Evolutionary conservation across 2,888 invertebrate species (phyloP), one percentile per base, ranked within the genome.

Genomic region (Theretra japonica): DNA sequence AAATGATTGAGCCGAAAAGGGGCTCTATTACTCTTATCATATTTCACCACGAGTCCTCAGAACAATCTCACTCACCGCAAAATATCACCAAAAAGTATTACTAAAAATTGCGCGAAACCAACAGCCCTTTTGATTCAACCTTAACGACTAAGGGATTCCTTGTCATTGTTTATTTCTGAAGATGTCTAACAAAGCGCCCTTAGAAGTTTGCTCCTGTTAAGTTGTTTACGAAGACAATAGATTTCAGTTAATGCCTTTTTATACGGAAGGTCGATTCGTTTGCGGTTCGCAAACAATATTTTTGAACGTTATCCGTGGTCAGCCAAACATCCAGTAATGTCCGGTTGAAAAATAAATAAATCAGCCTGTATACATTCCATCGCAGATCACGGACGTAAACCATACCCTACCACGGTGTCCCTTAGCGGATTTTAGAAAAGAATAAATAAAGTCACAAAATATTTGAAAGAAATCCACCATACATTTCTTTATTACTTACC

Each of bases 191-290:
- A 80, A 80, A 79, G 78, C 76, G 74, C 73, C 74, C 75, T 75
- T 74, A 71, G 70, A 80, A 83, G 80, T 82, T 83, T 80, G 77
- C 76, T 73, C 72, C 73, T 72, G 74, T 78, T 80, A 81, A 83
- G 82, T 83, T 82, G 83, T 83, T 84, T 84, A 79, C 76, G 69
- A 76, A 81, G 79, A 80, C 80, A 83, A 82, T 82, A 80, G 75
- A 77, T 76, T 73, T 73, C 74, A 75, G 77, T 76, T 81, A 77
- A 80, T 78, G 79, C 78, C 78, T 77, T 82, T 82, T 53, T 60
- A 69, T 72, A 68, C 21, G 69, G 28, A 30, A 33, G 41, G 41
- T 69, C n/a, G 21, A 23, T 41, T 41, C 58, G 25, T 69, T 58
- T 57, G 33, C 21, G 33, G 21, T 33, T 21, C 41, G 7, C 21